Evolutionary conservation across 2,888 invertebrate genomes (phyloP).

Genomic region (Ophion ellenae): DNA sequence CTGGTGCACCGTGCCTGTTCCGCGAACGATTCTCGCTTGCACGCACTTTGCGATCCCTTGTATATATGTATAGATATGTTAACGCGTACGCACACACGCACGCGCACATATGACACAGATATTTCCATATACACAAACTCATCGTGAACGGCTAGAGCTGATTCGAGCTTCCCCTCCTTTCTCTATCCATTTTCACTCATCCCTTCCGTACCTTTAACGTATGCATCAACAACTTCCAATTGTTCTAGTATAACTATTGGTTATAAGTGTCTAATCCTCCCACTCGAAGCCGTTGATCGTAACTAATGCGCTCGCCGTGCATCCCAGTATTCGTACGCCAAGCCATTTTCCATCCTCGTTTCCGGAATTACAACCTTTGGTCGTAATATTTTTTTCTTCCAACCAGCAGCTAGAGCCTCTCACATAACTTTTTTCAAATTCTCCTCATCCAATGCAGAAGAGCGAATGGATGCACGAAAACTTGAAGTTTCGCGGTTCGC

Average conservation of each 20-base stretch:
- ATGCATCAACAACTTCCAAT: slow-evolving; percentile 80
- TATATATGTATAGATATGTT: background rate
- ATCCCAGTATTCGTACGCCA: slow-evolving; percentile 55
- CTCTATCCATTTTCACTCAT: slow-evolving; percentile 62
- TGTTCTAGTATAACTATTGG: slow-evolving; percentile 77
- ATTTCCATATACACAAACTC: slow-evolving; percentile 12
- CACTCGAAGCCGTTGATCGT: slow-evolving; percentile 70
- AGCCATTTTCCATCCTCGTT: slow-evolving; percentile 51
- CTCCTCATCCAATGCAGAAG: background rate
- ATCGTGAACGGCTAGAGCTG: slow-evolving; percentile 22
- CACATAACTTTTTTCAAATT: background rate
- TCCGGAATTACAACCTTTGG: slow-evolving; percentile 27
- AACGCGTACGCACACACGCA: background rate
- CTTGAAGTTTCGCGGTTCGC: background rate
- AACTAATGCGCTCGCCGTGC: slow-evolving; percentile 70
- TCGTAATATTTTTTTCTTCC: slow-evolving; percentile 25
- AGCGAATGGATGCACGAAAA: background rate
- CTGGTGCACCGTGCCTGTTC: slow-evolving; percentile 30
- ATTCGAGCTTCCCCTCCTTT: slow-evolving; percentile 33
- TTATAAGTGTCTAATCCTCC: slow-evolving; percentile 79
- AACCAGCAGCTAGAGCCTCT: background rate
- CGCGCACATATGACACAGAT: background rate
- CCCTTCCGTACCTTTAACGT: slow-evolving; percentile 70
- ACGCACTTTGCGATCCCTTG: slow-evolving; percentile 23
- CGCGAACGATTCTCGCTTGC: slow-evolving; percentile 46